phyloP scores from a whole-genome alignment of 2,888 invertebrate species.

The Parochlus steinenii region DNA sequence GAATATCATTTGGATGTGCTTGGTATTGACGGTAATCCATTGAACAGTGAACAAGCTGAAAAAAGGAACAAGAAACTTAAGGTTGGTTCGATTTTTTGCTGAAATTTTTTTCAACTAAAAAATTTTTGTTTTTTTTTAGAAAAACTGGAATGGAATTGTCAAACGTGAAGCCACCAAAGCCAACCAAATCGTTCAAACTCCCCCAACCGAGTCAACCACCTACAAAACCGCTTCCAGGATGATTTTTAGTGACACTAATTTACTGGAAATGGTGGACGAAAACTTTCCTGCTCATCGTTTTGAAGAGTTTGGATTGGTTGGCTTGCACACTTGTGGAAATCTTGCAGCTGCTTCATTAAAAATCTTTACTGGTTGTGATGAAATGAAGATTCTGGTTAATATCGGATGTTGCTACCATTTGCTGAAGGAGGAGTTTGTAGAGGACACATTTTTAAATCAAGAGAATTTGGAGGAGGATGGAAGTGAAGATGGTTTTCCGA shows the following conservation, averaged over 20 bases:
- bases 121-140: too few relatives aligned
- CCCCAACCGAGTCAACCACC: background rate
- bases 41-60: slow-evolving; percentile 50
- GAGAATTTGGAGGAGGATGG: slow-evolving; percentile 20
- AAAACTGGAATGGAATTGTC: slow-evolving; percentile 7
- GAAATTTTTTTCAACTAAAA: too few relatives aligned
- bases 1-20: slow-evolving; percentile 55
- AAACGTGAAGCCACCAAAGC: slow-evolving; percentile 1
- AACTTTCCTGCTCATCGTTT: slow-evolving; percentile 5
- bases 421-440: slow-evolving; percentile 40
- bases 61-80: slow-evolving; percentile 28
- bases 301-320: slow-evolving; percentile 38
- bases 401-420: slow-evolving; percentile 87
- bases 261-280: background rate
- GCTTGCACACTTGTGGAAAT: slow-evolving; percentile 82
- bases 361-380: slow-evolving; percentile 40
- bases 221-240: slow-evolving; percentile 5
- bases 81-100: slow-evolving; percentile 19
- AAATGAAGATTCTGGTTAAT: slow-evolving; percentile 47
- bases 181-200: background rate
- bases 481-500: slow-evolving; percentile 42
- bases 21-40: slow-evolving; percentile 59
- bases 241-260: slow-evolving; percentile 7
- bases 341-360: slow-evolving; percentile 55
- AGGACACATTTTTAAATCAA: slow-evolving; percentile 23